Base-by-base conservation (phyloP, 2,888 invertebrate genomes). In the Xestoiulus laeticollis region DNA sequence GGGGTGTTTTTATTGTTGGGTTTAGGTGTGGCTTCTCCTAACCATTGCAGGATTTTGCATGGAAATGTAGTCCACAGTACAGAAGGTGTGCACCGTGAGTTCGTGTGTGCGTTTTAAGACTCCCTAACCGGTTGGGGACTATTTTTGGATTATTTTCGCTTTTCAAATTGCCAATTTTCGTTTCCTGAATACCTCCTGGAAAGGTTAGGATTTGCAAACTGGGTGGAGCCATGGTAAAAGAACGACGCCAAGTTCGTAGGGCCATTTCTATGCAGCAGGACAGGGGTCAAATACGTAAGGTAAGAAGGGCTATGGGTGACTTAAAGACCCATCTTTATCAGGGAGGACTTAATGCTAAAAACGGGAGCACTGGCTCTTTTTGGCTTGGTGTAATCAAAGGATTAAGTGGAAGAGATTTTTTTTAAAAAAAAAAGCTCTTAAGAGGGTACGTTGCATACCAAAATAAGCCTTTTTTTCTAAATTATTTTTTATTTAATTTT, bases 1-100 rank as follows among this genome's bases (percentile, higher is more conserved):
- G 26, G 68, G 68, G 68, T 68, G 68, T 68, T 68, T 68, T 68
- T 68, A 68, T 68, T 68, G 68, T 68, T 68, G 68, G n/a, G 68
- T 26, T 68, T 68, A 68, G 68, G 68, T 68, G 68, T 68, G 68
- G 68, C 68, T 68, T 68, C 68, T 26, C 26, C 26, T 68, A 68
- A 68, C 68, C n/a, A 26, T 26, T n/a, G 26, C 12, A 26, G 68
- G 68, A 68, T 68, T n/a, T 68, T 68, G 68, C 68, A 26, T 26
- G 26, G 68, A 68, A 68, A 68, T 68, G n/a, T 68, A 68, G 68
- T 68, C 26, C 68, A 68, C 68, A 68, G 10, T 26, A 26, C 68
- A 10, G 26, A 68, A 68, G 68, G 68, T 68, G 68, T 26, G 68
- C 68, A 26, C 26, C 26, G n/a, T 26, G 68, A 8, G 68, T 0